Evolutionary conservation across 2,113 vertebrate species (phyloP), one percentile per base, ranked within the genome.

Genomic region (Serinus canaria): DNA sequence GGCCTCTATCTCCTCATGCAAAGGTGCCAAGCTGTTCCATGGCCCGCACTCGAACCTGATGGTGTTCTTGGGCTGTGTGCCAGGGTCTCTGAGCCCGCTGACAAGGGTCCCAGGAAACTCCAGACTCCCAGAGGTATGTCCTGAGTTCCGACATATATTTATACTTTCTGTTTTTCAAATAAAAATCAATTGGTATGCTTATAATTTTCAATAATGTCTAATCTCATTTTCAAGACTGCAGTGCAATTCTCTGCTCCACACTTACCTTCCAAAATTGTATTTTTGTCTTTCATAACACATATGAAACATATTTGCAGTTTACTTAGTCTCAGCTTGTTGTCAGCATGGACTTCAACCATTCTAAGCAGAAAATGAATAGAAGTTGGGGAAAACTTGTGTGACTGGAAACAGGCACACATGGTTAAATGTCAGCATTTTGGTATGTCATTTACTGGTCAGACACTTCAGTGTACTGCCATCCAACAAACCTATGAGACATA

Each of bases 401-500:
- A 75, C 47, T 92, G 75, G 94, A 63, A 95, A 79, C 55, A 89
- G 70, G 55, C 87, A 91, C 60, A 88, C 92, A 60, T 74, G 63
- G 89, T 86, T 96, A 87, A 93, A 94, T 90, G 86, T 97, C 88
- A 94, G 72, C 56, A 91, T 93, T 96, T 94, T 92, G 59, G 87
- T 94, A 50, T 86, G 83, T 89, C 83, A 64, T 95, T 94, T 88
- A 66, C 46, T 94, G 92, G 95, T 96, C 96, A 91, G 80, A 84
- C 91, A 83, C 66, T 91, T 95, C 87, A 94, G 72, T 94, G 67
- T 46, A 28, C 53, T 92, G 87, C 82, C 95, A 92, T 93, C 83
- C 79, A 96, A 94, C 72, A 94, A 96, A 94, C 90, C 95, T 96
- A 96, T 72, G 76, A 92, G 90, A 96, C 80, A 95, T 72, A 95